Percentiles rank a stretch among this genome's conserved stretches.
Evolutionary conservation across 2,797 vertebrate species (phyloP).

Genomic region (Hemibagrus guttatus): DNA sequence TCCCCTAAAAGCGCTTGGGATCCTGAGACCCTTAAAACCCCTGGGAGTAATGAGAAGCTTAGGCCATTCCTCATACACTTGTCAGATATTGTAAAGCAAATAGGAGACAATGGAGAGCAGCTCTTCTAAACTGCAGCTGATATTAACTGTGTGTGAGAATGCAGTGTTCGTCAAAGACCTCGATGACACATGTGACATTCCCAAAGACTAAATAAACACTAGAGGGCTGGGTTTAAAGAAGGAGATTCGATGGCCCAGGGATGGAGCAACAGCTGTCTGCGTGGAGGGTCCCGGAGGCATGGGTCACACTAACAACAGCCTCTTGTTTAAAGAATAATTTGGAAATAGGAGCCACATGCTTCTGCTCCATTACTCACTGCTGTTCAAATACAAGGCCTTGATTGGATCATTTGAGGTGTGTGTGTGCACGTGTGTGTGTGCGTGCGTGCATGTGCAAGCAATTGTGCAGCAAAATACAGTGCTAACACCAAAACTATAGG

Average conservation of each 20-base stretch:
- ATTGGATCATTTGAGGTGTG: slow-evolving; percentile 71
- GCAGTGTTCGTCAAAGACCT: slow-evolving; percentile 50
- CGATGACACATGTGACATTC: slow-evolving; percentile 68
- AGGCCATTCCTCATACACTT: slow-evolving; percentile 24
- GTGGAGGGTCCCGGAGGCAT: not conserved
- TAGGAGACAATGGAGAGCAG: slow-evolving; percentile 65
- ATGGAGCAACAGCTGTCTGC: slow-evolving; percentile 64
- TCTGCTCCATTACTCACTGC: slow-evolving; percentile 67
- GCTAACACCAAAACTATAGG: slow-evolving; percentile 29
- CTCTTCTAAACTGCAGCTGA: slow-evolving; percentile 63
- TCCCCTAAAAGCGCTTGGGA: not conserved
- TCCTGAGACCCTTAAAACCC: no score
- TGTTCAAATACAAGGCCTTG: slow-evolving; percentile 67
- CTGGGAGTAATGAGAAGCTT: no score
- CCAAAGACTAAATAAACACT: slow-evolving; percentile 72
- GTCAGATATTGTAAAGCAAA: slow-evolving; percentile 72
- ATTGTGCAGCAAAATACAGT: slow-evolving; percentile 28
- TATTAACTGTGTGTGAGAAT: not conserved
- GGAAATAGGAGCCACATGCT: slow-evolving; percentile 77
- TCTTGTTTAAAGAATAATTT: slow-evolving; percentile 72
- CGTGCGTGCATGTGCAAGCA: not conserved
- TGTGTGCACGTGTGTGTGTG: slow-evolving; percentile 1
- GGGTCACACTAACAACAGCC: slow-evolving; percentile 64
- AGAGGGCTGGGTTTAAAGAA: slow-evolving; percentile 40
- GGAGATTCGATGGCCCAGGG: slow-evolving; percentile 32